Evolutionary conservation across 2,797 vertebrate species (phyloP).

Genomic region (Bradypus variegatus): DNA sequence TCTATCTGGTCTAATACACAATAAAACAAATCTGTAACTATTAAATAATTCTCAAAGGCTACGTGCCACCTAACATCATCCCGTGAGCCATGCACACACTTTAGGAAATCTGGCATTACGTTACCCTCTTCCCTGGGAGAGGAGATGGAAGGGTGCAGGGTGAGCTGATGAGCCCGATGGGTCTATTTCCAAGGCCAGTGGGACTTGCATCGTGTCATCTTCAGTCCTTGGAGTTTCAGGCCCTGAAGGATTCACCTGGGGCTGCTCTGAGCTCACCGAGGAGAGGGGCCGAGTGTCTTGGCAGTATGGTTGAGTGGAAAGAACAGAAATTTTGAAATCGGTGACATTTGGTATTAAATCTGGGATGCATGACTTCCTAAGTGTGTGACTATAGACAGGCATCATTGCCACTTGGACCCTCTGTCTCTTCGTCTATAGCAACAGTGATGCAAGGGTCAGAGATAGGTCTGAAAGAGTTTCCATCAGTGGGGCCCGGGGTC

Average conservation of each 20-base stretch:
- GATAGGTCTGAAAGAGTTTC: not conserved
- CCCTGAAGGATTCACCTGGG: not conserved
- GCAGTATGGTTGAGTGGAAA: not conserved
- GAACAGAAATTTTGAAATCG: not conserved
- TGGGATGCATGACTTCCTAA: not conserved
- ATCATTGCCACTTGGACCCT: not conserved
- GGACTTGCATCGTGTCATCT: too few species aligned
- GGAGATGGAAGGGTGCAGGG: not conserved
- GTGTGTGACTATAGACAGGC: fast-evolving
- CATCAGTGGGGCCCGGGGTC: not conserved
- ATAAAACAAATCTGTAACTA: not conserved
- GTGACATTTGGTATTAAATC: not conserved
- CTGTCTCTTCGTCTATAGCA: not conserved
- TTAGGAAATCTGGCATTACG: fast-evolving
- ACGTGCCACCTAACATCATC: not conserved
- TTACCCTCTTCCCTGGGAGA: not conserved
- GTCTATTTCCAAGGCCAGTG: not conserved
- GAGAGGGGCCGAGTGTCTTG: not conserved
- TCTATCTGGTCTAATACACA: not conserved
- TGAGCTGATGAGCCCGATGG: fast-evolving
- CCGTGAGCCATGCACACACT: not conserved
- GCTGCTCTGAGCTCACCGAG: not conserved
- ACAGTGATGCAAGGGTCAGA: not conserved
- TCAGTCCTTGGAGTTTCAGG: not conserved
- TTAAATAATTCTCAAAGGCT: not conserved